Conservation (phyloP, 1,140 invertebrate species). For the Caerostris darwini region DNA sequence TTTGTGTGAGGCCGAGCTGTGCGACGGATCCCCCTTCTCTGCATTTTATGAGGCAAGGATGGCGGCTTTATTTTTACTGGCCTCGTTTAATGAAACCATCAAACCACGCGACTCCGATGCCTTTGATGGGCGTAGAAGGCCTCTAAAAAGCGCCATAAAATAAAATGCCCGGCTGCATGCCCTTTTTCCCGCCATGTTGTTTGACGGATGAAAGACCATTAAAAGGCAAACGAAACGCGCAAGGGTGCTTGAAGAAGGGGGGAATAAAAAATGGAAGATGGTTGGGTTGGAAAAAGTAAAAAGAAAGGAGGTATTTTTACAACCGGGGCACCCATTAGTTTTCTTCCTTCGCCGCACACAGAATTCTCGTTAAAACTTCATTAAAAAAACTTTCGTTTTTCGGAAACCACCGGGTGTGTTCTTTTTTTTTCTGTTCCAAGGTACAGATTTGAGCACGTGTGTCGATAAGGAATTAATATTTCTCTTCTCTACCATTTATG, state of each 20-base stretch:
- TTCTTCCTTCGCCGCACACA: background rate
- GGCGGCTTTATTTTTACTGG: conserved; percentile 51
- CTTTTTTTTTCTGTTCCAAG: background rate
- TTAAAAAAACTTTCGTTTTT: background rate
- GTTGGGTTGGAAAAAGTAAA: background rate
- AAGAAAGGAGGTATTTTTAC: conserved; percentile 16
- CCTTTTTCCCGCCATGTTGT: conserved; percentile 50
- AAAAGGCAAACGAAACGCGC: conserved; percentile 39
- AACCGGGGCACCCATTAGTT: conserved; percentile 16
- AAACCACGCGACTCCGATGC: conserved; percentile 53
- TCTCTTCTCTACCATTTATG: no score
- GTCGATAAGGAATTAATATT: background rate
- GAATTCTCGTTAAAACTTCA: conserved; percentile 33
- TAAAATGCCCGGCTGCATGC: conserved; percentile 29
- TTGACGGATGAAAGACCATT: conserved; percentile 71
- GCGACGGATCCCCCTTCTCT: no score
- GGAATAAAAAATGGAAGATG: background rate
- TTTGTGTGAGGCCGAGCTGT: no score
- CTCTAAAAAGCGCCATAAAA: conserved; percentile 67
- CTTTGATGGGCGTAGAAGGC: conserved; percentile 65
- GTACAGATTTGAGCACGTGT: background rate
- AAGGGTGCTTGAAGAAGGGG: background rate
- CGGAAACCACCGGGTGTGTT: background rate
- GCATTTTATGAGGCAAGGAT: conserved; percentile 68
- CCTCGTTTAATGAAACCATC: conserved; percentile 74